Evolutionary conservation across 2,113 vertebrate species (phyloP), one percentile per base, ranked within the genome.

Genomic region (Pterocles burchelli): DNA sequence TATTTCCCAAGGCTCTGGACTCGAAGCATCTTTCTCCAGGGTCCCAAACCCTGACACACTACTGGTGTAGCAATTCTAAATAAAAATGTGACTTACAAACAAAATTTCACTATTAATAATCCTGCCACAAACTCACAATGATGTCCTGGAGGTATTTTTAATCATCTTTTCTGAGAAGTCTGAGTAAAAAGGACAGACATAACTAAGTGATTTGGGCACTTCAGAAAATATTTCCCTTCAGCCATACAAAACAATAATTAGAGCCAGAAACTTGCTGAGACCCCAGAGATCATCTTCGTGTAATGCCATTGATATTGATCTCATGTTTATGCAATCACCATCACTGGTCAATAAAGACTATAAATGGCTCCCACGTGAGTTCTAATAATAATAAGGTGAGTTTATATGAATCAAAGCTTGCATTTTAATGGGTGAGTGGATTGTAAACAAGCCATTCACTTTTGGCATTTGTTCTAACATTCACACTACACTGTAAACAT

Each of bases 401-500:
- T 78, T 79, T 49, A 55, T 43, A 45, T 38, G 65, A 88, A 83
- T 25, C n/a, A 85, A 93, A 86, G n/a, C 57, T 71, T 15, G 1
- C 22, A 21, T 81, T 96, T 91, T 95, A 94, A 90, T 61, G 72
- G 51, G 43, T 63, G 31, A 75, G 75, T n/a, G 76, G 73, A 63
- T 55, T 94, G 52, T 70, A 90, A 96, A 89, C 61, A 95, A 86
- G 52, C 15, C 31, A 66, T 78, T 66, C 55, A 52, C 68, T 88
- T 74, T 11, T 41, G 94, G 54, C 26, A 29, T 61, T 94, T 84
- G 31, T 68, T 95, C 54, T 80, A 43, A 58, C 38, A 68, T 51
- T 90, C 67, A 54, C n/a, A 20, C 63, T 57, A 55, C 70, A 74
- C 48, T 71, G 48, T 36, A 90, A 90, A 80, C 85, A 58, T 36